Evolutionary conservation across 92 coral and sea anemone genomes (phyloP), one percentile per base, ranked within the genome.

Genomic region (Heliopora coerulea): DNA sequence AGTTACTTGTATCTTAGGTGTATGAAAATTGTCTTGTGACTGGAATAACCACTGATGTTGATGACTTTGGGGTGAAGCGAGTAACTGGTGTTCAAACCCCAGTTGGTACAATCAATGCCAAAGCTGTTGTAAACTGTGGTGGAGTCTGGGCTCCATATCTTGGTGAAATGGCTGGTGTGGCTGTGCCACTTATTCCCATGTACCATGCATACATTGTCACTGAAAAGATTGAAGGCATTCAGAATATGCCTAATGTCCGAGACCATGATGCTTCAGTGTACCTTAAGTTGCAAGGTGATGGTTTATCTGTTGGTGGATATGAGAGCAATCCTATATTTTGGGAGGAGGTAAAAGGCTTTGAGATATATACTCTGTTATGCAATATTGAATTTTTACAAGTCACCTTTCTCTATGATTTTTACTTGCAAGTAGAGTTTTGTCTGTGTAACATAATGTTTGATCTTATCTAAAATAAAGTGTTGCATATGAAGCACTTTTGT

Each of bases 121-220:
- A 89, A 62, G 78, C 74, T 62, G 87, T 93, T 9, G 91, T 93
- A 49, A 93, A 93, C 62, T 93, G 98, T 42, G 80, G 86, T 6
- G 98, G 98, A 18, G 96, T 87, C 49, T 93, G 98, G 98, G 82
- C 98, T n/a, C 98, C 98, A 0, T 83, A 89, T 54, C 73, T 93
- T 60, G 96, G 98, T 24, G 85, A 86, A 56, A 65, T 93, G 86
- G 91, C 84, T 12, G 86, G 84, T 14, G 96, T 90, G 1, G 87
- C 85, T 10, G 96, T 93, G 20, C 98, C 98, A 8, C 69, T 93
- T 2, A 83, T 91, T 35, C 96, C 98, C 1, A 90, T 93, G 98
- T 68, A 93, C 67, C 98, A 93, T 84, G 93, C 98, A 1, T 93
- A 93, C 62, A 67, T 93, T 29, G 98, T 93, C 30, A 93, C 92